Conservation (phyloP, 2,888 invertebrate genomes). For the Coleophora flavipennella region DNA sequence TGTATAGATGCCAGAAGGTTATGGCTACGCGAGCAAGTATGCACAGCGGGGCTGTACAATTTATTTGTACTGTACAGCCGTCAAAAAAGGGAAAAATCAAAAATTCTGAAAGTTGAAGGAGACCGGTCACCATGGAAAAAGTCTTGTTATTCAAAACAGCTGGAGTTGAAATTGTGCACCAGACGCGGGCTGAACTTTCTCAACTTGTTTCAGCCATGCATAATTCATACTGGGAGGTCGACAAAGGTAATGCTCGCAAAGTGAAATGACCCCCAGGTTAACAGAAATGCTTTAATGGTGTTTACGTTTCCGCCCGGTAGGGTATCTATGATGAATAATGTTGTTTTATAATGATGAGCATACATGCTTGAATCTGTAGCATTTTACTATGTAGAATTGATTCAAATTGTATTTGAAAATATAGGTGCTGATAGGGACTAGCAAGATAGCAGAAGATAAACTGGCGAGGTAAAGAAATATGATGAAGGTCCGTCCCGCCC, state of each 20-base stretch:
- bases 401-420: too few species aligned
- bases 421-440: too few species aligned
- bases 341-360: slow-evolving; percentile 14
- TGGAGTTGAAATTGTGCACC: slow-evolving; percentile 15
- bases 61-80: too few species aligned
- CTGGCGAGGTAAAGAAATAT: too few species aligned
- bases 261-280: slow-evolving; percentile 56
- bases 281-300: slow-evolving; percentile 38
- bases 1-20: too few species aligned
- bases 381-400: too few species aligned
- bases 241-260: slow-evolving; percentile 36
- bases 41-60: too few species aligned
- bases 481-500: too few species aligned
- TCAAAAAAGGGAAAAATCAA: not conserved
- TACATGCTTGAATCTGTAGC: too few species aligned
- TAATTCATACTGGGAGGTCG: slow-evolving; percentile 37
- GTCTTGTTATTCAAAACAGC: slow-evolving; percentile 28
- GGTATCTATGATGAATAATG: slow-evolving; percentile 1
- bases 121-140: slow-evolving; percentile 9
- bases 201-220: slow-evolving; percentile 21
- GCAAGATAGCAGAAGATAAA: too few species aligned
- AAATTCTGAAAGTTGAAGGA: not conserved
- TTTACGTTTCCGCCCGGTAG: slow-evolving; percentile 21
- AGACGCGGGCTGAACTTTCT: slow-evolving; percentile 1
- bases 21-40: too few species aligned